Evolutionary conservation across 2,888 invertebrate species (phyloP).

Genomic region (Teleiodes luculella): DNA sequence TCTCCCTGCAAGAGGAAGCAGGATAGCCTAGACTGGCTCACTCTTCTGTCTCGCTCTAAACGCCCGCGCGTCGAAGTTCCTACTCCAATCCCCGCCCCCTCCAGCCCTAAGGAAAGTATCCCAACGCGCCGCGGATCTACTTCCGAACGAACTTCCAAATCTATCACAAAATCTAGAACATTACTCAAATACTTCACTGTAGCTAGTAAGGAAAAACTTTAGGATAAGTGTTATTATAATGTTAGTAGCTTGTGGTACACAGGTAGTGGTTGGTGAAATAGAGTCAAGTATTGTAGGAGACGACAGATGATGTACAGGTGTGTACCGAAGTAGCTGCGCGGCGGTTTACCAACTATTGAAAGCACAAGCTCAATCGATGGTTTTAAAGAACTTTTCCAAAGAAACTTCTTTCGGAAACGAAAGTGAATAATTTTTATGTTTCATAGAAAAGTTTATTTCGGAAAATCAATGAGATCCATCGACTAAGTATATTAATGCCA

Average conservation of each 20-base stretch:
- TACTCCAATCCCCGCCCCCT: conserved; percentile 18
- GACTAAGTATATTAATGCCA: too few relatives aligned
- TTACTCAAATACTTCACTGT: conserved; percentile 60
- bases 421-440: too few relatives aligned
- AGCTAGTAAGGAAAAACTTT: conserved; percentile 37
- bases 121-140: conserved; percentile 45
- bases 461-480: too few relatives aligned
- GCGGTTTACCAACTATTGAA: too few relatives aligned
- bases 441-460: too few relatives aligned
- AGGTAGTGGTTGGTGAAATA: not conserved
- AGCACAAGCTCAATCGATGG: too few relatives aligned
- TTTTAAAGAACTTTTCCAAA: too few relatives aligned
- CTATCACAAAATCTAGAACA: conserved; percentile 43
- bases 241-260: not conserved
- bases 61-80: conserved; percentile 13
- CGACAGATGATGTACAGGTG: too few relatives aligned
- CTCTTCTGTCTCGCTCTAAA: conserved; percentile 44
- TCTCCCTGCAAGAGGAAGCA: conserved; percentile 83
- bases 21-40: conserved; percentile 83
- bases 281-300: too few relatives aligned
- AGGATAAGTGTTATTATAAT: conserved; percentile 18
- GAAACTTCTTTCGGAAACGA: too few relatives aligned
- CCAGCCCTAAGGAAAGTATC: conserved; percentile 16
- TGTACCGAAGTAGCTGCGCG: too few relatives aligned
- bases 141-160: conserved; percentile 46